Evolutionary conservation across 2,888 invertebrate genomes (phyloP).

Genomic region (Thereva nobilitata): DNA sequence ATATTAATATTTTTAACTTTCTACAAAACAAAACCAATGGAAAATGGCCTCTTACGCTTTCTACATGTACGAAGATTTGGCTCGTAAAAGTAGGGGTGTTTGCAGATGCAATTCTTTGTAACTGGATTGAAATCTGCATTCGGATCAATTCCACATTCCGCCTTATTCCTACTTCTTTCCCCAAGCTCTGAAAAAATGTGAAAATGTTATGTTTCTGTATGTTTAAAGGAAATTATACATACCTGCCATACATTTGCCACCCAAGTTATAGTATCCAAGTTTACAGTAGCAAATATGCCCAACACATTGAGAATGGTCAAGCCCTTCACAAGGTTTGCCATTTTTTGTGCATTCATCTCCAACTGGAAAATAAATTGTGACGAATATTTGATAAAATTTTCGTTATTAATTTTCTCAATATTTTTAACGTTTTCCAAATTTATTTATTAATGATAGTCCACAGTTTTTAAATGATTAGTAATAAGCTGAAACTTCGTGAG

Average conservation of each 20-base stretch:
- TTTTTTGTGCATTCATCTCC: slow-evolving; percentile 39
- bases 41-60: slow-evolving; percentile 51
- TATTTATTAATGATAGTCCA: no score
- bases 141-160: slow-evolving; percentile 49
- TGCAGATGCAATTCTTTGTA: slow-evolving; percentile 54
- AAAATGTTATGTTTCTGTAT: no score
- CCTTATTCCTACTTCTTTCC: slow-evolving; percentile 53
- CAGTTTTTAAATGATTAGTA: no score
- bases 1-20: background rate
- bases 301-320: slow-evolving; percentile 54
- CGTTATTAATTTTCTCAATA: no score
- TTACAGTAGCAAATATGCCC: slow-evolving; percentile 53
- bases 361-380: slow-evolving; percentile 11
- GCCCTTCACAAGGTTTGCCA: slow-evolving; percentile 48
- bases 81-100: slow-evolving; percentile 54
- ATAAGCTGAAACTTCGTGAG: no score
- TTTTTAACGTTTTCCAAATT: no score
- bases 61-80: slow-evolving; percentile 52
- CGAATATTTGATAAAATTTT: no score
- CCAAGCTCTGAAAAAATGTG: slow-evolving; percentile 50
- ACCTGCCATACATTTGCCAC: slow-evolving; percentile 55
- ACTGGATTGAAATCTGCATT: slow-evolving; percentile 48
- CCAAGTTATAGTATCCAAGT: slow-evolving; percentile 52
- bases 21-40: background rate
- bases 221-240: background rate